These are phyloP conservation scores for Phoebastria nigripes DNA, from an alignment of 2,797 vertebrate species.

Conservation along the genomic window DNA sequence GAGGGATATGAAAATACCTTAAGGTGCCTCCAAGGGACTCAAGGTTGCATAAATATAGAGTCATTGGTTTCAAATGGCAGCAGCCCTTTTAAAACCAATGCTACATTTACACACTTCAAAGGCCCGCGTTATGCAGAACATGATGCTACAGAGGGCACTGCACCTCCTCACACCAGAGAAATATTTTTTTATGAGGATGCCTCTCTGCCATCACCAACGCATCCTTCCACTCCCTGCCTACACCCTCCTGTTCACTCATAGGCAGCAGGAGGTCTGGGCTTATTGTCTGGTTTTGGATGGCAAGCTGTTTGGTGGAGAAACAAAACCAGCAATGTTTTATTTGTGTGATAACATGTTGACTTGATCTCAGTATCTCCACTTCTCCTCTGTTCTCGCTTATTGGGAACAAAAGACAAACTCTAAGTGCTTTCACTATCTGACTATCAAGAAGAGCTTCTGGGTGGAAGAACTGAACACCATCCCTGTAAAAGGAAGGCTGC, in stretches of 20 bases:
- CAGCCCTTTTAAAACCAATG: not conserved
- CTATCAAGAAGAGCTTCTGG: not conserved
- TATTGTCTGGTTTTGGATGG: not conserved
- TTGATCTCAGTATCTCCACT: not conserved
- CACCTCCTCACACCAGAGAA: not conserved
- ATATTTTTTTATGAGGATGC: fast-evolving
- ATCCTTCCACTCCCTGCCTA: not conserved
- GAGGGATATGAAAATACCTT: slow-evolving; percentile 6
- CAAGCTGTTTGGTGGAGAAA: not conserved
- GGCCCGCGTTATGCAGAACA: not conserved
- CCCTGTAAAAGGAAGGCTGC: not conserved
- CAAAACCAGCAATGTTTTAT: not conserved
- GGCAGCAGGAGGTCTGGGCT: not conserved
- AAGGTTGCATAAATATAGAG: not conserved
- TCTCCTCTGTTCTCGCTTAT: not conserved
- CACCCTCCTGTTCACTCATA: not conserved
- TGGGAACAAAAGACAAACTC: not conserved
- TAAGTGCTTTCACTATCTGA: not conserved
- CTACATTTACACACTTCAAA: not conserved
- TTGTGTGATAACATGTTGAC: not conserved
- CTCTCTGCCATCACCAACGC: not conserved
- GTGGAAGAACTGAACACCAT: not conserved
- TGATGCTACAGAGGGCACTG: not conserved
- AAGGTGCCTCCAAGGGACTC: not conserved
- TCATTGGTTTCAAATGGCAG: not conserved